Evolutionary conservation across 1,140 invertebrate species (phyloP).

Genomic region (Achroia grisella): DNA sequence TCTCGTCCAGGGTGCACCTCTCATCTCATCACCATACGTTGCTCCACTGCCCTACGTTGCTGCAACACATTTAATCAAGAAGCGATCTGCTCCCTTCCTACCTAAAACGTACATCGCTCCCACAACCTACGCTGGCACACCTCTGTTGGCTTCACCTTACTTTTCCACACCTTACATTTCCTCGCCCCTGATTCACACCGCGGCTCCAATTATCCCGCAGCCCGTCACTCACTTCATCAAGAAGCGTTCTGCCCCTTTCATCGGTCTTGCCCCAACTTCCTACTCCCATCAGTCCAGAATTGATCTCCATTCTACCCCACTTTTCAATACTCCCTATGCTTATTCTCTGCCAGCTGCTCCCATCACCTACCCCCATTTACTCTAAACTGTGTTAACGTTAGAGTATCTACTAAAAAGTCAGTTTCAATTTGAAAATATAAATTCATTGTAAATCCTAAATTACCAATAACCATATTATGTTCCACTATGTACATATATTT

Average conservation of each 20-base stretch:
- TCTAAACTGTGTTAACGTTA: background rate
- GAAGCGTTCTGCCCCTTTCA: constrained; percentile 43
- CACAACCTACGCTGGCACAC: constrained; percentile 20
- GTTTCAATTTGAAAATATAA: background rate
- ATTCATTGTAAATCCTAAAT: constrained; percentile 3
- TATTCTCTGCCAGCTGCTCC: constrained; percentile 15
- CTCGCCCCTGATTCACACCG: constrained; percentile 16
- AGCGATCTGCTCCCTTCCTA: constrained; percentile 32
- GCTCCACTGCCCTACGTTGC: constrained; percentile 18
- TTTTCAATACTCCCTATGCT: constrained; percentile 23
- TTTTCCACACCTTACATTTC: constrained; percentile 19
- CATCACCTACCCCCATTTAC: constrained; percentile 18
- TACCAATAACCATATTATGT: background rate
- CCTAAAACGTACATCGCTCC: constrained; percentile 10
- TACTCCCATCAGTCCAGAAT: constrained; percentile 40
- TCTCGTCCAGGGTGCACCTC: constrained; percentile 21
- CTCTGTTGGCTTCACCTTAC: constrained; percentile 31
- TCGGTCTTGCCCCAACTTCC: constrained; percentile 30
- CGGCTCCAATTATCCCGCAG: constrained; percentile 13
- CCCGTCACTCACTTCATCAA: constrained; percentile 47
- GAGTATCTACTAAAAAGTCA: background rate
- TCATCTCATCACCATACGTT: constrained; percentile 28
- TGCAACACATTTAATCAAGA: constrained; percentile 41
- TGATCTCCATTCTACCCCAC: constrained; percentile 24
- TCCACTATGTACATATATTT: too few relatives aligned